phyloP scores from a whole-genome alignment of 64 coral and sea anemone species.

The Astreopora myriophthalma region DNA sequence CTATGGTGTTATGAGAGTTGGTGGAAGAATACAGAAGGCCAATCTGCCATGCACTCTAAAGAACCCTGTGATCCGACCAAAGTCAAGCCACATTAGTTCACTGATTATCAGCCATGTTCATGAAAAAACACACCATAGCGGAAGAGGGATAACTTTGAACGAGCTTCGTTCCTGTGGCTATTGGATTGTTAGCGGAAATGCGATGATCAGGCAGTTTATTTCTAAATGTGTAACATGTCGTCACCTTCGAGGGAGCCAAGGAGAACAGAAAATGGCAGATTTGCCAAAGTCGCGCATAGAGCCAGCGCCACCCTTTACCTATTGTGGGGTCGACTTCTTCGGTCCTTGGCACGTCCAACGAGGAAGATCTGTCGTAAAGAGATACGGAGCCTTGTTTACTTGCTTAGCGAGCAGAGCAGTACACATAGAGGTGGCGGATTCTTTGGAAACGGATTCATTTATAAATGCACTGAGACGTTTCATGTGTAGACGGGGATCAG shows the following conservation, averaged over 20 bases:
- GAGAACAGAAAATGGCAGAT: slow-evolving; percentile 65
- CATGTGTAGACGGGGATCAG: too few species aligned
- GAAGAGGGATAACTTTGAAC: slow-evolving; percentile 29
- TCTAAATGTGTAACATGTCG: slow-evolving; percentile 52
- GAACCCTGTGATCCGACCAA: neutral
- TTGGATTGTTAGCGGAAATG: neutral
- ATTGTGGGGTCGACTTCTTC: slow-evolving; percentile 31
- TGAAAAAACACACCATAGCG: slow-evolving; percentile 23
- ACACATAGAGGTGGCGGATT: slow-evolving; percentile 44
- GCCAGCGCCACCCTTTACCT: slow-evolving; percentile 42
- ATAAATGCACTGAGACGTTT: too few species aligned
- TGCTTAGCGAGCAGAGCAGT: slow-evolving; percentile 3
- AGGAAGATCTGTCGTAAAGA: slow-evolving; percentile 33
- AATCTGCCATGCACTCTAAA: neutral
- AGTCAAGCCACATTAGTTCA: slow-evolving; percentile 27
- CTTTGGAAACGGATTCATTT: slow-evolving; percentile 20
- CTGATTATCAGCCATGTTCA: slow-evolving; percentile 28
- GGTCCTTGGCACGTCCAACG: neutral
- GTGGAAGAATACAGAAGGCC: neutral
- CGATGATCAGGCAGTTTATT: slow-evolving; percentile 27
- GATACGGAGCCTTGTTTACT: too few species aligned
- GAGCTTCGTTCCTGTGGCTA: slow-evolving; percentile 13
- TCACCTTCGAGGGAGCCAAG: neutral
- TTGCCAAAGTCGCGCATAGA: slow-evolving; percentile 36
- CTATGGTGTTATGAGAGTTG: neutral